phyloP scores from a whole-genome alignment of 2,113 vertebrate genomes.

The Picathartes gymnocephalus region DNA sequence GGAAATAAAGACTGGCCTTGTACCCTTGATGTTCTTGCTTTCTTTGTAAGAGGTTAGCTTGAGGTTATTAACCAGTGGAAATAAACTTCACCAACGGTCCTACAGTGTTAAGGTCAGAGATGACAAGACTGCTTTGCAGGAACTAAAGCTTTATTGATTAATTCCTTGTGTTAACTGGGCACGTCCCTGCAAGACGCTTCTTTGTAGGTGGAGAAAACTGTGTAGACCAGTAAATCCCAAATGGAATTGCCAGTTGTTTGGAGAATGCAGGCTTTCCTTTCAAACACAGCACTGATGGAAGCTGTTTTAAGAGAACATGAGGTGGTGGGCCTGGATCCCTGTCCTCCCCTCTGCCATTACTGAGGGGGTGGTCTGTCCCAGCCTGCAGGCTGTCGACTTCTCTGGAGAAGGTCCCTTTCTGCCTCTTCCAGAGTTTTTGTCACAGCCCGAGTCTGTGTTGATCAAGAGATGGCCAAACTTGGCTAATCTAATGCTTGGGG shows the following conservation, averaged over 20 bases:
- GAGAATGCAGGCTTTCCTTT: background rate
- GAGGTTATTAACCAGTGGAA: background rate
- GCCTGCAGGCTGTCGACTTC: background rate
- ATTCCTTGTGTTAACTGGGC: background rate
- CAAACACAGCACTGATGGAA: background rate
- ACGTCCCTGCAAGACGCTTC: background rate
- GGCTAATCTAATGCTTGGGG: background rate
- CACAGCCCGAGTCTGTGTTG: background rate
- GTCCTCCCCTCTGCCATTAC: background rate
- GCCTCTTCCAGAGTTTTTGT: background rate
- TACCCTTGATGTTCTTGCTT: background rate
- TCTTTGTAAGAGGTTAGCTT: background rate
- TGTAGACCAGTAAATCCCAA: background rate
- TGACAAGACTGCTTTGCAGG: background rate
- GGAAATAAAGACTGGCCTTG: background rate
- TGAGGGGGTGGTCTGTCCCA: background rate
- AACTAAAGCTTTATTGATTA: background rate
- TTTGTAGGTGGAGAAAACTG: background rate
- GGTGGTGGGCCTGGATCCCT: background rate
- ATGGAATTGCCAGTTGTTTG: background rate
- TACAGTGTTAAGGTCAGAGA: background rate
- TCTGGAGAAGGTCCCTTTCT: background rate
- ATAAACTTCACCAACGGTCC: background rate
- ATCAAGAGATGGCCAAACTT: background rate
- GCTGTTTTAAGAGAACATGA: background rate